These are phyloP conservation scores for Callyntrura sp. DNA, from an alignment of 2,888 invertebrate species.

Conservation along the genomic window DNA sequence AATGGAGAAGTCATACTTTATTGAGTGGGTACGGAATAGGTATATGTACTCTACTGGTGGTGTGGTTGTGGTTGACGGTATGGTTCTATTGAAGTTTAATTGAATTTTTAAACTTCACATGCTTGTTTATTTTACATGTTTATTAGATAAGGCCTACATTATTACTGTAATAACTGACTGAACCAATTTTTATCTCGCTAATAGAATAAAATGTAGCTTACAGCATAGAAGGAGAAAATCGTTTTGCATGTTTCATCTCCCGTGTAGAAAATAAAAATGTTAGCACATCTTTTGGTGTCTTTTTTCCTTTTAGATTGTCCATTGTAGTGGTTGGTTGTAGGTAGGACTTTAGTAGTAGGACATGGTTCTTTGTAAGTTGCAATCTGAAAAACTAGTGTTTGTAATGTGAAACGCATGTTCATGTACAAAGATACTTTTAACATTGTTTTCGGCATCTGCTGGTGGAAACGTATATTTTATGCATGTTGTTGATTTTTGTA, in stretches of 20 bases:
- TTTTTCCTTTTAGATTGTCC: constrained; percentile 1
- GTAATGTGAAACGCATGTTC: constrained; percentile 52
- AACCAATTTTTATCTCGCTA: not conserved
- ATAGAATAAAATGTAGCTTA: not conserved
- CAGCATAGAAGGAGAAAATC: not conserved
- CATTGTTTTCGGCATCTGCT: constrained; percentile 55
- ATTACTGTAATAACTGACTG: not conserved
- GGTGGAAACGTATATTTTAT: constrained; percentile 41
- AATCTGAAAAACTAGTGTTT: not conserved
- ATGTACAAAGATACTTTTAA: constrained; percentile 68
- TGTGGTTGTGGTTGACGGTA: too few species aligned
- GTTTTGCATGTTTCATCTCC: constrained; percentile 26
- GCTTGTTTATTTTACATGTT: too few species aligned
- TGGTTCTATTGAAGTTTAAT: too few species aligned
- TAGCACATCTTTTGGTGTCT: not conserved
- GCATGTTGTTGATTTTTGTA: constrained; percentile 56
- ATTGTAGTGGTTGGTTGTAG: not conserved
- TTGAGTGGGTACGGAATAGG: too few species aligned
- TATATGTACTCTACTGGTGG: too few species aligned
- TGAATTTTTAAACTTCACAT: too few species aligned
- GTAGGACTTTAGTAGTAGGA: constrained; percentile 4
- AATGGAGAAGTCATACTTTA: too few species aligned
- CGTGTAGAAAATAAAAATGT: constrained; percentile 25
- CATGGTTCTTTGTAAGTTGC: constrained; percentile 23
- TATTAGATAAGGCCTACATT: too few species aligned